Conservation (phyloP, 2,888 invertebrate species). For the Watsonalla binaria region DNA sequence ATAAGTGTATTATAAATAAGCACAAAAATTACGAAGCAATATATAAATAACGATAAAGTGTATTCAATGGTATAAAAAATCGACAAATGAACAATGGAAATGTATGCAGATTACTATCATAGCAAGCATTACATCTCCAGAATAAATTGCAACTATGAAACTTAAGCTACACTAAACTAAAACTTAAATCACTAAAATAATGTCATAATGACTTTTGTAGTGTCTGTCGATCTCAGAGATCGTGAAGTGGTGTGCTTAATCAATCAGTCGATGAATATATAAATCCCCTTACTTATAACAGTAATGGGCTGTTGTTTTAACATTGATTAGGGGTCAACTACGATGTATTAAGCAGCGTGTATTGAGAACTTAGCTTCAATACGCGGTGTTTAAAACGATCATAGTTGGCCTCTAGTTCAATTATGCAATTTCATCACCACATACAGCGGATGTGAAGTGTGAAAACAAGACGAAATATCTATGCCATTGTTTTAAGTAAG, state of each 20-base stretch:
- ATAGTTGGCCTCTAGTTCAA: no score
- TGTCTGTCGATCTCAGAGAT: slow-evolving; percentile 33
- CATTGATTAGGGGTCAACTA: no score
- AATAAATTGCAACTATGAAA: slow-evolving; percentile 13
- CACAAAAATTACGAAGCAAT: slow-evolving; percentile 37
- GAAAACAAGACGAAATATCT: no score
- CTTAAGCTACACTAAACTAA: slow-evolving; percentile 28
- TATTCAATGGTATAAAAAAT: slow-evolving; percentile 28
- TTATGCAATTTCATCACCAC: no score
- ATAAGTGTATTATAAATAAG: slow-evolving; percentile 6
- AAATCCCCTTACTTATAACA: no score
- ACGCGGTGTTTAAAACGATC: no score
- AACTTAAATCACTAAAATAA: slow-evolving; percentile 32
- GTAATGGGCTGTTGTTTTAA: no score
- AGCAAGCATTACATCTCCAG: slow-evolving; percentile 41
- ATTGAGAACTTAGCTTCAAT: no score
- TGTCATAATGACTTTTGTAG: slow-evolving; percentile 29
- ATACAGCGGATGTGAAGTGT: no score
- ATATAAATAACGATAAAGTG: slow-evolving; percentile 21
- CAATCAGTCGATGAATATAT: slow-evolving; percentile 61
- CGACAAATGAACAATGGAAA: slow-evolving; percentile 45
- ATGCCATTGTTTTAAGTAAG: no score
- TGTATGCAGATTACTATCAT: slow-evolving; percentile 51
- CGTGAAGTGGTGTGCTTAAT: slow-evolving; percentile 47
- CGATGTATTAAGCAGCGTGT: no score